Conservation (phyloP, 2,888 invertebrate genomes). For the Lasioglossum calceatum region DNA sequence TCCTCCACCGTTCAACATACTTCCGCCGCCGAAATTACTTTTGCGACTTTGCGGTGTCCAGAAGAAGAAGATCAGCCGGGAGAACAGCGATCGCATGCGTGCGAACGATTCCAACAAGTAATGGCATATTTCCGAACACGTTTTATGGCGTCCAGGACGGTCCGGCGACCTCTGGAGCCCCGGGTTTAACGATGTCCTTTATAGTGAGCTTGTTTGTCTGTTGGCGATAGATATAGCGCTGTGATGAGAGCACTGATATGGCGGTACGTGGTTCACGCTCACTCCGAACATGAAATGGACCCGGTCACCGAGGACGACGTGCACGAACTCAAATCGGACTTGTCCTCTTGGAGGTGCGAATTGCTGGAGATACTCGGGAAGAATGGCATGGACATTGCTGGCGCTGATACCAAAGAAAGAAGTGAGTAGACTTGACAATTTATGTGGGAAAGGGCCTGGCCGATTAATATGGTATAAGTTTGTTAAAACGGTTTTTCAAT, state of each 20-base stretch:
- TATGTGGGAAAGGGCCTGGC: not conserved
- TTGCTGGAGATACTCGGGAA: conserved; percentile 94
- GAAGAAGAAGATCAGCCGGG: conserved; percentile 78
- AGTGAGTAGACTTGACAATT: conserved; percentile 84
- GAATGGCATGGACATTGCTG: conserved; percentile 94
- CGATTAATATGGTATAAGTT: too few relatives aligned
- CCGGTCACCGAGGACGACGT: conserved; percentile 97
- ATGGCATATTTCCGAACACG: not conserved
- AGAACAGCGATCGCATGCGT: conserved; percentile 8
- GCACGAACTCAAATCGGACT: conserved; percentile 97
- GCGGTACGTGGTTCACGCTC: conserved; percentile 95
- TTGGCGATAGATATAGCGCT: conserved; percentile 87
- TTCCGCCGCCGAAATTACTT: conserved; percentile 94
- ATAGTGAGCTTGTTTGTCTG: not conserved
- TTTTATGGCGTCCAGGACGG: not conserved
- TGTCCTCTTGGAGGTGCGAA: conserved; percentile 96
- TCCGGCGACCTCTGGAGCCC: not conserved
- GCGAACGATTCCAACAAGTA: conserved; percentile 28
- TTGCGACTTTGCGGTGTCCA: conserved; percentile 88
- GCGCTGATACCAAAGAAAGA: conserved; percentile 90
- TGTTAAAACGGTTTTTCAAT: too few relatives aligned
- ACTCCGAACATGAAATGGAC: conserved; percentile 92
- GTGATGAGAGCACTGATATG: conserved; percentile 97
- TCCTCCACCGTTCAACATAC: conserved; percentile 96
- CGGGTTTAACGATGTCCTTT: not conserved